A percentile compares a stretch with the other conserved stretches of the same genome.
Conservation (phyloP, 2,888 invertebrate genomes). For the Sesamia inferens region DNA sequence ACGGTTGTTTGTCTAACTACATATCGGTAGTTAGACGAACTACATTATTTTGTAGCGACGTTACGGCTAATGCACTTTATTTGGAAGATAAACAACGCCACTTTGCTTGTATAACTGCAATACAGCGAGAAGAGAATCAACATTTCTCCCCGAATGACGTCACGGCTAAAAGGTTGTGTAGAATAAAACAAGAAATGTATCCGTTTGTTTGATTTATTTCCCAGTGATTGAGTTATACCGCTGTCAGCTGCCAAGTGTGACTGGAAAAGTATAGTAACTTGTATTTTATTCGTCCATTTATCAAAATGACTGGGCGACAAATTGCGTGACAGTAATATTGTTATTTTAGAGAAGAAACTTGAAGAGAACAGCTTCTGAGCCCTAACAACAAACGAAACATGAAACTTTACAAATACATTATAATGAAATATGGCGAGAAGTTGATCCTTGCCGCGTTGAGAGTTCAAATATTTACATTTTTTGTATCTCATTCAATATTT, state of each 20-base stretch:
- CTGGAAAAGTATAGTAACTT: conserved; percentile 54
- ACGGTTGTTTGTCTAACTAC: not conserved
- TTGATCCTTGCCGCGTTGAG: conserved; percentile 68
- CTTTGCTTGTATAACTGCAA: conserved; percentile 21
- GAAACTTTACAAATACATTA: conserved; percentile 78
- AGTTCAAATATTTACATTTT: conserved; percentile 74
- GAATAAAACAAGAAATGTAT: conserved; percentile 51
- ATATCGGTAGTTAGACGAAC: conserved; percentile 7
- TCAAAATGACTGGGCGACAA: conserved; percentile 65
- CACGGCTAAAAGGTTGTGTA: conserved; percentile 48
- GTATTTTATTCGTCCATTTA: conserved; percentile 64
- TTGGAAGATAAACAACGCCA: conserved; percentile 35
- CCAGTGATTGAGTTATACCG: conserved; percentile 55
- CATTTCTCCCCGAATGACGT: conserved; percentile 16
- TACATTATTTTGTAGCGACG: conserved; percentile 8
- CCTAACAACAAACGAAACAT: conserved; percentile 71
- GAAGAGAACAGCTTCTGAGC: conserved; percentile 60
- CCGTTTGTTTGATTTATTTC: conserved; percentile 56
- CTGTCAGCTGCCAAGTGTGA: conserved; percentile 53
- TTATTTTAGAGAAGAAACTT: conserved; percentile 68
- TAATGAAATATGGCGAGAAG: conserved; percentile 73
- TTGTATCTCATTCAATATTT: conserved; percentile 64
- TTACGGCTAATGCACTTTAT: conserved; percentile 30
- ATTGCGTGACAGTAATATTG: conserved; percentile 70
- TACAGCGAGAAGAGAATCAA: conserved; percentile 25